Base-by-base conservation (phyloP, 1,140 invertebrate genomes). In the Nasonia longicornis region DNA sequence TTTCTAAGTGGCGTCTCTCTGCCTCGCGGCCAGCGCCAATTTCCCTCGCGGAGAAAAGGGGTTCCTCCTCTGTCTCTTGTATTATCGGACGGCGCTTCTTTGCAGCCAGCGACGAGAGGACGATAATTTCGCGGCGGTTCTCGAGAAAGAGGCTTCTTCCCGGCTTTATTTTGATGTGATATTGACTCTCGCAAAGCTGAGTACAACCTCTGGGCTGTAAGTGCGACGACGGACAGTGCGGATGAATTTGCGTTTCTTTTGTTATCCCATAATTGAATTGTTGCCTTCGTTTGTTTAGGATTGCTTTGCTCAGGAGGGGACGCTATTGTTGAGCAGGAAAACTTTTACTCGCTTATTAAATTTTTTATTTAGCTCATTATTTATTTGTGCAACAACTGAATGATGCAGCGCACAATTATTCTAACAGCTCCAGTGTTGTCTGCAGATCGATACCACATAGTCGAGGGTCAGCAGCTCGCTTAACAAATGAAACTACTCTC, bases 1-100 rank as follows among this genome's bases (percentile, higher is more conserved):
- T 90, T 90, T 90, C 86, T 87, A 87, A 88, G 86, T 86, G 84
- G 82, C 83, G 81, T 79, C 86, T 38, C 75, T 67, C 58, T 82
- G 74, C 74, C 82, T 85, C 45, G 81, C 72, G 80, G 82, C 81
- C 82, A 84, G 82, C 77, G 82, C 78, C 82, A 84, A 84, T 84
- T 79, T 78, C 72, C 73, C 76, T 31, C 70, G 38, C 45, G 31
- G n/a, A 74, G 48, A 75, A 77, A 81, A 77, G 79, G 80, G 80
- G 74, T 81, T 77, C 73, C 31, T 10, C 48, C 4, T n/a, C n/a
- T 73, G 14, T 35, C 38, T 72, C 52, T 42, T 35, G 38, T 67
- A 77, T 81, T 77, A 81, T 81, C 74, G 80, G 69, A 42, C 35
- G 31, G 14, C 58, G 70, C 74, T 70, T 77, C 52, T 70, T 67